Base-by-base conservation (phyloP, 2,113 vertebrate species). In the Festucalex cinctus region DNA sequence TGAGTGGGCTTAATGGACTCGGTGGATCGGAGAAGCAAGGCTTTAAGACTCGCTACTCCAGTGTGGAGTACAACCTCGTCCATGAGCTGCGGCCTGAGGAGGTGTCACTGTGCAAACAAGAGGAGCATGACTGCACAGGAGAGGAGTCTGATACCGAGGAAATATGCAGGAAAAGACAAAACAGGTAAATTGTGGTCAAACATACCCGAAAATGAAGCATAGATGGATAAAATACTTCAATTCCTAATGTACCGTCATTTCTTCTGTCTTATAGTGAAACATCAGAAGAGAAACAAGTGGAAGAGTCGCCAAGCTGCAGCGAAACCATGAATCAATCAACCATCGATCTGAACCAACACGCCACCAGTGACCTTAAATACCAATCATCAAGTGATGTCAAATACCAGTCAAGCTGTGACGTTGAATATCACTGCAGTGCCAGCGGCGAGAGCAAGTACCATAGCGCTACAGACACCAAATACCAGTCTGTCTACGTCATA, bases 401-500 rank as follows among this genome's bases (percentile, higher is more conserved):
- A 41, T 65, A 28, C 71, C 77, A 65, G 0, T 43, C 71, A 69
- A 24, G 46, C 26, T 66, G 48, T 57, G 73, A 75, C 22, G 24
- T 74, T 3, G 39, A 69, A 46, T 49, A 28, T 62, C 60, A 71
- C 41, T 60, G 64, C 64, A 67, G 65, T 4, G 63, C 39, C 37
- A 65, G 73, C 51, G 85, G 63, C 75, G 88, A 87, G 71, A 83
- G 73, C 59, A 37, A 66, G 71, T 83, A 86, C 80, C 84, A 80
- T 37, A 77, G 86, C 80, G 48, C 76, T 69, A 65, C 70, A 3
- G 84, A 96, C 90, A 95, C 94, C 70, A 98, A 97, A 91, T 99
- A 99, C 93, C 97, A 99, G 93, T 99, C 97, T 6, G 94, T 99
- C 83, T 99, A 94, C 63, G 95, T 99, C 86, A 94, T 99, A 86